Base-by-base conservation (phyloP, 2,888 invertebrate species). In the Xylocampa areola region DNA sequence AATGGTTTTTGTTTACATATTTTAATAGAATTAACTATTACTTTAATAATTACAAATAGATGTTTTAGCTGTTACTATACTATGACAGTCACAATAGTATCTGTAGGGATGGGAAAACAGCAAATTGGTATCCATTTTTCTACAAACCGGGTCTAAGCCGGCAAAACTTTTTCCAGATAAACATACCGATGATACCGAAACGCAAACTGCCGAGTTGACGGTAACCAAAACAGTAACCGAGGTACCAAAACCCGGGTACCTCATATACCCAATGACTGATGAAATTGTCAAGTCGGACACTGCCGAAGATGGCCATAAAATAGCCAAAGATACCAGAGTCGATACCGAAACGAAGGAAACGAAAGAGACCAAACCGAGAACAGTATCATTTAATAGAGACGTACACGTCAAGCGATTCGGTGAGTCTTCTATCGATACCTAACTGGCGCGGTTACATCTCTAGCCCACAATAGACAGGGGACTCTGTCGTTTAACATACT, bases 331-430 rank as follows among this genome's bases (percentile, higher is more conserved):
- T 41, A 80, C 84, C 53, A 82, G 73, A 75, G 80, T 73, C 70
- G 80, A 81, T 73, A 81, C 63, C 76, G 90, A 86, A 81, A 80
- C 86, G 86, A 92, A 92, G 87, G 91, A 94, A 89, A 84, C 91
- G 80, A 91, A 90, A 89, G 88, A 88, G 78, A 85, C 84, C 69
- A 90, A 94, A 88, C 87, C 91, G 84, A 90, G 96, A 95, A 90
- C 96, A 94, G 97, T 97, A 82, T 97, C 97, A 89, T 97, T 97
- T 95, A 97, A 97, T 95, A 95, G 97, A 91, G 97, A 97, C 95
- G 97, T 97, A 84, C 97, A 97, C 94, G 97, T 97, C 87, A 97
- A 97, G 93, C 95, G 97, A 94, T 97, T 97, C 94, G 97, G 97
- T 97, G 96, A 96, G 96, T 92, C 79, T 53, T 57, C 41, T 30